Evolutionary conservation across 2,797 vertebrate species (phyloP).

Genomic region (Xerus rutilus): DNA sequence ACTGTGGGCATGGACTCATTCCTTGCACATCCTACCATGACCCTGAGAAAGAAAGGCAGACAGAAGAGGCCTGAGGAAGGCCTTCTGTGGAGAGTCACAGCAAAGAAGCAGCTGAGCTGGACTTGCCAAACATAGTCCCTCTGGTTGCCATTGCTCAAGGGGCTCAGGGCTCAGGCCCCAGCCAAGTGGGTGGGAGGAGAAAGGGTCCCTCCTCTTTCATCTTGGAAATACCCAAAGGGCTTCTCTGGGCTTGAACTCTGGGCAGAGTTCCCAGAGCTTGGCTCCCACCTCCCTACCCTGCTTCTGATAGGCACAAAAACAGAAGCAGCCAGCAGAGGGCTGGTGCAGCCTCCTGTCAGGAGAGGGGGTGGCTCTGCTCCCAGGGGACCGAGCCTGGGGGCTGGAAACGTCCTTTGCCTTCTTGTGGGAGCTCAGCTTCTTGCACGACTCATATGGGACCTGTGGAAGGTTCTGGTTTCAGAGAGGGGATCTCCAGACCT

Average conservation of each 20-base stretch:
- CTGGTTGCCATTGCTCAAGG: background rate
- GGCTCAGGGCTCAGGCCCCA: background rate
- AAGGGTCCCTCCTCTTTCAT: background rate
- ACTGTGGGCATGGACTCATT: rapidly evolving
- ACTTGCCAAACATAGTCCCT: background rate
- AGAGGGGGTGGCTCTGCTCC: background rate
- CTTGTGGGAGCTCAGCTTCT: background rate
- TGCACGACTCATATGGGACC: rapidly evolving
- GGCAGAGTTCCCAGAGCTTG: background rate
- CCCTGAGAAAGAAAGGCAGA: background rate
- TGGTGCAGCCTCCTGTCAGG: background rate
- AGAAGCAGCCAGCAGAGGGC: background rate
- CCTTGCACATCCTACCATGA: rapidly evolving
- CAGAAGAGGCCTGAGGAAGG: background rate
- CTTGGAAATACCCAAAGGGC: background rate
- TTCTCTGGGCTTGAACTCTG: background rate
- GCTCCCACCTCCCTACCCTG: background rate
- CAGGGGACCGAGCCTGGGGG: background rate
- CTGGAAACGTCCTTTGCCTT: background rate
- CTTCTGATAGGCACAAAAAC: background rate
- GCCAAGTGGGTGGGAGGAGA: background rate
- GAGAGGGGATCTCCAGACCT: background rate
- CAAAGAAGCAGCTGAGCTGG: rapidly evolving
- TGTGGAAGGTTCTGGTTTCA: background rate
- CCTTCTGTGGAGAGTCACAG: background rate